Percentiles rank a stretch among this genome's conserved stretches.
Evolutionary conservation across 2,888 invertebrate species (phyloP).

Genomic region (Drosophila buzzatii): DNA sequence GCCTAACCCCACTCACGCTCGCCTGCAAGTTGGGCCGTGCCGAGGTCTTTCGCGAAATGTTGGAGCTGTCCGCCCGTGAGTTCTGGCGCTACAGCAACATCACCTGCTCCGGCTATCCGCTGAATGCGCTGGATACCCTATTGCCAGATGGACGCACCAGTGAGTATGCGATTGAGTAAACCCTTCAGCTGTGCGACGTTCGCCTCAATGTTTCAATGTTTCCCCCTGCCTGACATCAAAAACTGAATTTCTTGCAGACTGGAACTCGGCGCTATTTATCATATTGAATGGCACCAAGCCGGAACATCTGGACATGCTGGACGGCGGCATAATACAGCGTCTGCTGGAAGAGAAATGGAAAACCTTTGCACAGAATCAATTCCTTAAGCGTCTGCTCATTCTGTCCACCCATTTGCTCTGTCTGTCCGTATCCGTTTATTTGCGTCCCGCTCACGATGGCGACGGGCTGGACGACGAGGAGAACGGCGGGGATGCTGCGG

Average conservation of each 20-base stretch:
- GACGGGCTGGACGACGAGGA: conserved; percentile 67
- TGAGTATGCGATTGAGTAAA: conserved; percentile 85
- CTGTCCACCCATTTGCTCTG: conserved; percentile 94
- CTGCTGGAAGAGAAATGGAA: conserved; percentile 99
- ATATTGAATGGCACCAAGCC: conserved; percentile 98
- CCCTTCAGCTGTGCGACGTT: too few relatives aligned
- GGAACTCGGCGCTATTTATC: conserved; percentile 99
- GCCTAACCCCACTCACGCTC: conserved; percentile 97
- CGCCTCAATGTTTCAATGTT: too few relatives aligned
- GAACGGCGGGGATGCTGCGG: conserved; percentile 24
- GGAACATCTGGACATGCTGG: conserved; percentile 99
- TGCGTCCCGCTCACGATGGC: conserved; percentile 89
- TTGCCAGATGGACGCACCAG: conserved; percentile 97
- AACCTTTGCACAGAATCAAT: conserved; percentile 97
- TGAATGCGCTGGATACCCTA: conserved; percentile 98
- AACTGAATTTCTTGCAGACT: conserved; percentile 88
- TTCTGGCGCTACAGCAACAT: conserved; percentile 99
- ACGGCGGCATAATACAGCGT: conserved; percentile 98
- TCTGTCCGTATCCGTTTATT: conserved; percentile 95
- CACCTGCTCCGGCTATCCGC: conserved; percentile 98
- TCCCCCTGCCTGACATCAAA: too few relatives aligned
- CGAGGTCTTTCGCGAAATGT: conserved; percentile 98
- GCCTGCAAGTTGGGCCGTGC: conserved; percentile 98
- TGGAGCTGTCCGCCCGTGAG: conserved; percentile 97
- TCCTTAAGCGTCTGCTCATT: conserved; percentile 95